Conservation (phyloP, 1,140 invertebrate species). For the Medauroidea extradentata region DNA sequence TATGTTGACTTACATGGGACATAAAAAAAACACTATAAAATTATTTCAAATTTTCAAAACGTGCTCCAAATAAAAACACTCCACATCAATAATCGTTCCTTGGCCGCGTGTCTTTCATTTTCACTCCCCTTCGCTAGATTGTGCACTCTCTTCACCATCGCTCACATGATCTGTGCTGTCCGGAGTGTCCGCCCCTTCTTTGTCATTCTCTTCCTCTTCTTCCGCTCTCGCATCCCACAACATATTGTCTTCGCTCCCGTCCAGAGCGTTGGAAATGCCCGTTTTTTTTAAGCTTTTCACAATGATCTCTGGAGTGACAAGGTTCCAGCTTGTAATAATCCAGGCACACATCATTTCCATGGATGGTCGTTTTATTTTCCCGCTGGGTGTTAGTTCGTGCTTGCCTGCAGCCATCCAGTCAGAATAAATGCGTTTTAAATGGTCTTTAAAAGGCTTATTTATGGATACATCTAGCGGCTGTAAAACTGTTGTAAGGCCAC, state of each 20-base stretch:
- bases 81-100: too few species aligned
- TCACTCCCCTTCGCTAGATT: too few species aligned
- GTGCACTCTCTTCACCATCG: too few species aligned
- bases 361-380: conserved; percentile 11
- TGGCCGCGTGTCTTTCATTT: too few species aligned
- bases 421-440: not conserved
- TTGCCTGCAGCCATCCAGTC: conserved; percentile 10
- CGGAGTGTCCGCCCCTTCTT: too few species aligned
- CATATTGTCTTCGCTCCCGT: not conserved
- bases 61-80: too few species aligned
- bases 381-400: not conserved
- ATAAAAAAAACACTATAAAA: too few species aligned
- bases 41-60: too few species aligned
- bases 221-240: too few species aligned
- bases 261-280: not conserved
- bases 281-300: not conserved
- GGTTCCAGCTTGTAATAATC: not conserved
- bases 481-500: conserved; percentile 24
- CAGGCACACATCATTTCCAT: not conserved
- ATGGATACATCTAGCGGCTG: conserved; percentile 25
- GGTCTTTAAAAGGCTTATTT: conserved; percentile 5
- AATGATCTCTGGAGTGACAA: not conserved
- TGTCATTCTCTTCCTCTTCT: too few species aligned
- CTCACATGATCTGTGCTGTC: too few species aligned
- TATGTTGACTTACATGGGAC: too few species aligned